Evolutionary conservation across 2,888 invertebrate genomes (phyloP), one percentile per base, ranked within the genome.

Genomic region (Hypomecis punctinalis): DNA sequence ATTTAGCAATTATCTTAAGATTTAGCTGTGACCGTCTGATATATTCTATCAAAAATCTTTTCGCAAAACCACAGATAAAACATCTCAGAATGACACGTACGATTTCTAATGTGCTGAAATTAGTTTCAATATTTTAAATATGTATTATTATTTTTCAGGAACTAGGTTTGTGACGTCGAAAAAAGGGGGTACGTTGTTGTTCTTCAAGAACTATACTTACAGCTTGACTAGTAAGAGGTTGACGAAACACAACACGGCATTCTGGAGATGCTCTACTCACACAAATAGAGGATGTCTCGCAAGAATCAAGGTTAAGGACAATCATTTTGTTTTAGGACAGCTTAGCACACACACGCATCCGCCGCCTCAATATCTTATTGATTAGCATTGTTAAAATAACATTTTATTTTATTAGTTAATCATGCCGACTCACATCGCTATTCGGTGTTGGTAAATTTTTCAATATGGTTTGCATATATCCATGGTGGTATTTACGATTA

Each of bases 271-370:
- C 37, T 51, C 51, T 5, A 45, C 55, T 6, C 42, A 55, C 10
- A 55, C 36, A 5, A 43, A 43, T 5, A 9, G 8, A 47, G 10
- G 68, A 70, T 47, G 51, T 39, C 37, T 4, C 3, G 51, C 51
- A 7, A 37, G 51, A 39, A 7, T 51, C 7, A 51, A 51, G 13
- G 51, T 51, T 11, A 13, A 8, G 5, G 37, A 51, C 10, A 13
- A 51, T 37, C 8, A n/a, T 5, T 5, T 13, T 13, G n/a, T 51
- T 8, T 10, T 51, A 5, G 1, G 36, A 8, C 13, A 39, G 5
- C 33, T 6, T 37, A 9, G 9, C 5, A 5, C 11, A 36, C 51
- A 51, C 13, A 11, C 6, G 11, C 37, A 51, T 13, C 37, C 51
- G 13, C 51, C 37, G 8, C 13, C 37, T 51, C 51, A 51, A 11